Evolutionary conservation across 2,888 invertebrate species (phyloP).

Genomic region (Diploptera punctata): DNA sequence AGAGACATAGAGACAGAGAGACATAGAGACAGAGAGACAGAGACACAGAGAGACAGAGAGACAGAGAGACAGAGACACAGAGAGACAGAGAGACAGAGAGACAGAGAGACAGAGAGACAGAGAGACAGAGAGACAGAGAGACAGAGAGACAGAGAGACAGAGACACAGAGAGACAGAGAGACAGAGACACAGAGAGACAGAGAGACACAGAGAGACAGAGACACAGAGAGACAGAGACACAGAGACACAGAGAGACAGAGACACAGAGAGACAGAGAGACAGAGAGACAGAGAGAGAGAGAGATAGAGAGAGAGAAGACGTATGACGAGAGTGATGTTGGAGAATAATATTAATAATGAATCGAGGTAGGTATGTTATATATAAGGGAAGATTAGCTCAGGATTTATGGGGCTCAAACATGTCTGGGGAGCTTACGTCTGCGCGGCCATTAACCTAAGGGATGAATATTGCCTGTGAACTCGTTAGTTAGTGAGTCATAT

Average conservation of each 20-base stretch:
- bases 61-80: slow-evolving; percentile 3
- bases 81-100: neutral
- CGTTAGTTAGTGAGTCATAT: too few relatives aligned
- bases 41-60: neutral
- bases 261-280: neutral
- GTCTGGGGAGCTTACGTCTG: too few relatives aligned
- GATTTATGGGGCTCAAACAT: too few relatives aligned
- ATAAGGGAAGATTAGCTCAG: too few relatives aligned
- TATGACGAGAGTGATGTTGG: too few relatives aligned
- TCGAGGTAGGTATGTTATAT: too few relatives aligned
- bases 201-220: neutral
- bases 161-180: neutral
- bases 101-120: neutral
- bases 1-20: too few relatives aligned
- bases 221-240: neutral
- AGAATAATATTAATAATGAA: too few relatives aligned
- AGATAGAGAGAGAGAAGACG: neutral
- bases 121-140: neutral
- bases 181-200: neutral
- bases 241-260: neutral
- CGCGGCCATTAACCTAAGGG: too few relatives aligned
- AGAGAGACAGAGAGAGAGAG: neutral
- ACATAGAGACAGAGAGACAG: too few relatives aligned
- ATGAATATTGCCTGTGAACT: too few relatives aligned
- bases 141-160: neutral